Evolutionary conservation across 2,113 vertebrate species (phyloP).

Genomic region (Pedionomus torquatus): DNA sequence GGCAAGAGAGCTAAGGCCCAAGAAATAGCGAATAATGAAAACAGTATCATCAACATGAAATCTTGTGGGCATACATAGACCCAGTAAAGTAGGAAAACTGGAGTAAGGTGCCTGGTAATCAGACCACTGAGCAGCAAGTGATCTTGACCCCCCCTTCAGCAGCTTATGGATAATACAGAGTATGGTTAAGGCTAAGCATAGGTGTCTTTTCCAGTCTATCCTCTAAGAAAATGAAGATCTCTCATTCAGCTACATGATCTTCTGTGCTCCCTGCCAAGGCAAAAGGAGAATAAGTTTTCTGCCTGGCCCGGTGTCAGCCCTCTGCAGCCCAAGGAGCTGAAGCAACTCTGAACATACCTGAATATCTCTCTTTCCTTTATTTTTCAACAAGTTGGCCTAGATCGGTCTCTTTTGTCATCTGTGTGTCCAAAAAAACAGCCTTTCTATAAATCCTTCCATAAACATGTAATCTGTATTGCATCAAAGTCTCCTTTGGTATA

Average conservation of each 20-base stretch:
- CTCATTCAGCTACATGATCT: not conserved
- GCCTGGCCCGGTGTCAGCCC: not conserved
- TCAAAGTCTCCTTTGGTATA: constrained; percentile 25
- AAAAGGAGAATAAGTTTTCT: not conserved
- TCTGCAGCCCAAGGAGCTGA: not conserved
- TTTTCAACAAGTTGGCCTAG: not conserved
- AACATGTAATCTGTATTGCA: not conserved
- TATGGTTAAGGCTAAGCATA: not conserved
- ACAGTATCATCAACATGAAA: not conserved
- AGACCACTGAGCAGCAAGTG: not conserved
- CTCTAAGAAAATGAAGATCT: not conserved
- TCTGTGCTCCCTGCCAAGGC: not conserved
- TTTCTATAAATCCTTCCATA: constrained; percentile 38
- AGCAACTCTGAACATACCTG: not conserved
- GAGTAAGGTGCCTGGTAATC: not conserved
- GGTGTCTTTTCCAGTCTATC: not conserved
- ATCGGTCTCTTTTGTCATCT: not conserved
- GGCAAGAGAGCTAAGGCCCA: not conserved
- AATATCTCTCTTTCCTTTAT: not conserved
- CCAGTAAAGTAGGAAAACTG: not conserved
- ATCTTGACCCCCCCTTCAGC: not conserved
- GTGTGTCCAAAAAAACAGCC: not conserved
- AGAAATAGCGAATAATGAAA: not conserved
- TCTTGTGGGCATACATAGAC: not conserved
- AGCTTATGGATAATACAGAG: not conserved